Base-by-base conservation (phyloP, 2,797 vertebrate species). In the Antennarius maculatus region DNA sequence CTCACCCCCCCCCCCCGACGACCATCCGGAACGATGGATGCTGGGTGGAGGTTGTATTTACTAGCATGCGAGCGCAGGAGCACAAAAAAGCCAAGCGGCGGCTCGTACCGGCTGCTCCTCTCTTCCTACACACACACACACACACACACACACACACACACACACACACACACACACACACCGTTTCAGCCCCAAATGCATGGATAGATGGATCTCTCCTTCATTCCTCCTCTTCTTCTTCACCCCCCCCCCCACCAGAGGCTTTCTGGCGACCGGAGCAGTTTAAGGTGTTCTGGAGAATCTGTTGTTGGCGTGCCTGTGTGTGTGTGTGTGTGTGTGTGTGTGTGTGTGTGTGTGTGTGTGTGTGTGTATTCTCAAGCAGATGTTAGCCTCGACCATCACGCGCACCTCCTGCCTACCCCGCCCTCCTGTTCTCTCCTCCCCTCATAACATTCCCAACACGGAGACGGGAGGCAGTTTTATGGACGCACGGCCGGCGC, bases 281-380 rank as follows among this genome's bases (percentile, higher is more conserved):
- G 81, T 92, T 92, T 90, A 91, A 92, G 91, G 92, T 92, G 90
- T 92, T 90, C 86, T 82, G 89, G 82, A 87, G 81, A 83, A 90
- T 76, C 81, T 77, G 84, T 79, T 79, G 77, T 84, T 60, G 81
- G 68, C 69, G 61, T 80, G 62, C 72, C 57, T 53, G 65, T 64
- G 77, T 69, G 69, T 55, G 52, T 63, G 18, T 65, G 23, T 23
- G 53, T 64, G 39, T 49, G 62, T 49, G 42, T 77, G 61, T 49
- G 59, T 18, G 51, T 37, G 59, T 34, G 53, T 64, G 39, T 49
- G 62, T 49, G 42, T 77, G 61, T 49, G 59, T 18, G 51, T 37
- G 59, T 34, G 49, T 59, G 71, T 64, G 68, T 77, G 78, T 80
- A 69, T 80, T 69, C 64, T 46, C 49, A 13, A 81, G 83, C 86